Conservation (phyloP, 2,888 invertebrate genomes). For the Druceiella hillmani region DNA sequence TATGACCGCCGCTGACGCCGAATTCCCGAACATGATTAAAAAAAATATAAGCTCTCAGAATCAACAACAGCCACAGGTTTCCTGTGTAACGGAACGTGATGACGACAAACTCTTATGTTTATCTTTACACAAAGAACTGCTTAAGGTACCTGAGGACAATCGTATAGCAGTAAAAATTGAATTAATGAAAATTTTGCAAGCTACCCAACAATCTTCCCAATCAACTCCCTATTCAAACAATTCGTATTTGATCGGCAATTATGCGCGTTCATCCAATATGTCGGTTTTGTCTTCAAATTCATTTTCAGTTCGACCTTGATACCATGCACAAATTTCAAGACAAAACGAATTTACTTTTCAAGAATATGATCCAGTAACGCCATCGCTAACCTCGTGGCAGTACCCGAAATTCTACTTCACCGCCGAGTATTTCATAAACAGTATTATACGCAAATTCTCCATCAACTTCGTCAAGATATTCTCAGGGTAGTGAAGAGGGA, state of each 20-base stretch:
- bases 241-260: too few species aligned
- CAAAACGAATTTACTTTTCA: slow-evolving; percentile 17
- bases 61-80: too few species aligned
- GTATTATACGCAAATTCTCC: slow-evolving; percentile 20
- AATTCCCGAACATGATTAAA: too few species aligned
- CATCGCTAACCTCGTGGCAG: slow-evolving; percentile 17
- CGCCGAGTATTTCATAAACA: slow-evolving; percentile 17
- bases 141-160: slow-evolving; percentile 15
- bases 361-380: slow-evolving; percentile 19
- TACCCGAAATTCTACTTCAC: slow-evolving; percentile 14
- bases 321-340: slow-evolving; percentile 16
- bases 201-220: slow-evolving; percentile 11
- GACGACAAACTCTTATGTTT: too few species aligned
- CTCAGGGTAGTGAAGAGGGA: slow-evolving; percentile 14
- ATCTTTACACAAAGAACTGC: too few species aligned
- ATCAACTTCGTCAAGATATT: slow-evolving; percentile 19
- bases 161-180: slow-evolving; percentile 17
- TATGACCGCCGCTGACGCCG: too few species aligned
- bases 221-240: slow-evolving; percentile 14
- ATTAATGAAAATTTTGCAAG: slow-evolving; percentile 17
- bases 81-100: slow-evolving; percentile 11
- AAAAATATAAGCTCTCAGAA: too few species aligned
- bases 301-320: slow-evolving; percentile 13
- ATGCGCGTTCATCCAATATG: too few species aligned
- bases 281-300: slow-evolving; percentile 15